A percentile compares a stretch with the other conserved stretches of the same genome.
Evolutionary conservation across 2,888 invertebrate genomes (phyloP).

Genomic region (Pristionchus mayeri): DNA sequence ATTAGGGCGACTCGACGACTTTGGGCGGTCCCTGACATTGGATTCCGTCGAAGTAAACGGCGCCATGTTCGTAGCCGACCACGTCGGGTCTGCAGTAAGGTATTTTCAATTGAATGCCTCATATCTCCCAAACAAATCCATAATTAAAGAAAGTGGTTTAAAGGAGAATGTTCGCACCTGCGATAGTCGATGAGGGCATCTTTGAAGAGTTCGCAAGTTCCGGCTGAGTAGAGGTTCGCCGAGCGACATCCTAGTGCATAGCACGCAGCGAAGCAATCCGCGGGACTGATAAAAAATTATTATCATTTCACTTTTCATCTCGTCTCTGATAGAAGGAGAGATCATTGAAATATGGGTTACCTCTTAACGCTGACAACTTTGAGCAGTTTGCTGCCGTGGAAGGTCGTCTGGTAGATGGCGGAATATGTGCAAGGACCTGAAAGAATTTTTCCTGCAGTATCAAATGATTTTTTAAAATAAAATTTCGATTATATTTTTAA

Average conservation of each 20-base stretch:
- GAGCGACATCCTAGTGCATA: slow-evolving; percentile 71
- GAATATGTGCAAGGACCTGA: slow-evolving; percentile 71
- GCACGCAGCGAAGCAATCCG: slow-evolving; percentile 73
- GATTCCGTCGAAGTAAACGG: slow-evolving; percentile 75
- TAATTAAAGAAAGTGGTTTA: background rate
- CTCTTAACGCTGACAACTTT: slow-evolving; percentile 61
- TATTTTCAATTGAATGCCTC: background rate
- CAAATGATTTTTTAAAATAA: background rate
- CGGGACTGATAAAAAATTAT: slow-evolving; percentile 54
- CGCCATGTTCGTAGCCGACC: slow-evolving; percentile 68
- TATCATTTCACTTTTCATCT: background rate
- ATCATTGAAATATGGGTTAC: slow-evolving; percentile 17
- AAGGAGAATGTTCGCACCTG: too few relatives aligned
- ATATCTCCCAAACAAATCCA: background rate
- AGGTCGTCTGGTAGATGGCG: slow-evolving; percentile 74
- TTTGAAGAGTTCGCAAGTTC: slow-evolving; percentile 67
- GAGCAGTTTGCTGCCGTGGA: slow-evolving; percentile 64
- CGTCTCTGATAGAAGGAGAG: background rate
- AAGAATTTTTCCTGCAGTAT: background rate
- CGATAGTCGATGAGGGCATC: slow-evolving; percentile 75
- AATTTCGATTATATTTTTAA: background rate
- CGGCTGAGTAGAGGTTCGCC: slow-evolving; percentile 70
- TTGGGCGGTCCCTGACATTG: slow-evolving; percentile 64
- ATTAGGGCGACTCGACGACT: slow-evolving; percentile 6
- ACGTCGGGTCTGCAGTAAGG: slow-evolving; percentile 63